These are phyloP conservation scores for Hartigia nigra DNA, from an alignment of 2,888 invertebrate species.

Conservation along the genomic window DNA sequence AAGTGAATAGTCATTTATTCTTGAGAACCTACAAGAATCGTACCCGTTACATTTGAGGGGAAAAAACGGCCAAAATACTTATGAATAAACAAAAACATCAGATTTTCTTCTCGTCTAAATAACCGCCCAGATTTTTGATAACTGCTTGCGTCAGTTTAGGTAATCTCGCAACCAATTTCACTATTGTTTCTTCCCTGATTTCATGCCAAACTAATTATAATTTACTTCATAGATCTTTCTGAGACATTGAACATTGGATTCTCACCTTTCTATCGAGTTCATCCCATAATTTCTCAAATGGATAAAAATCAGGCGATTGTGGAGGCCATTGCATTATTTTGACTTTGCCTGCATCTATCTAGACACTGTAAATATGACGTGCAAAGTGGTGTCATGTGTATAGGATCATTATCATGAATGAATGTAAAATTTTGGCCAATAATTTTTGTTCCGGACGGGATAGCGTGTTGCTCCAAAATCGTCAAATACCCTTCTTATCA, in stretches of 20 bases:
- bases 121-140: no score
- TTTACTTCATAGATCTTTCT: no score
- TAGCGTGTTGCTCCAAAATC: slow-evolving; percentile 15
- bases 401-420: slow-evolving; percentile 18
- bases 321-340: slow-evolving; percentile 27
- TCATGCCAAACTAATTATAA: no score
- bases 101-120: no score
- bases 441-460: slow-evolving; percentile 10
- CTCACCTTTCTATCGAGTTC: slow-evolving; percentile 25
- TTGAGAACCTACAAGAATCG: no score
- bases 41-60: no score
- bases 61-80: no score
- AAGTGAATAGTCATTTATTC: no score
- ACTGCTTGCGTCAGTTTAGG: no score
- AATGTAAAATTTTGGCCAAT: slow-evolving; percentile 17
- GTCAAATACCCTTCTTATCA: slow-evolving; percentile 13
- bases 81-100: no score
- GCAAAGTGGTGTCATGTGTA: slow-evolving; percentile 12
- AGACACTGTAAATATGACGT: slow-evolving; percentile 8
- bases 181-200: no score
- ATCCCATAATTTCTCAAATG: slow-evolving; percentile 29
- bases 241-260: not conserved
- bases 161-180: no score
- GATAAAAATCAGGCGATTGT: slow-evolving; percentile 27
- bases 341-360: slow-evolving; percentile 10